Base-by-base conservation (phyloP, 2,888 invertebrate genomes). In the Polyommatus icarus region DNA sequence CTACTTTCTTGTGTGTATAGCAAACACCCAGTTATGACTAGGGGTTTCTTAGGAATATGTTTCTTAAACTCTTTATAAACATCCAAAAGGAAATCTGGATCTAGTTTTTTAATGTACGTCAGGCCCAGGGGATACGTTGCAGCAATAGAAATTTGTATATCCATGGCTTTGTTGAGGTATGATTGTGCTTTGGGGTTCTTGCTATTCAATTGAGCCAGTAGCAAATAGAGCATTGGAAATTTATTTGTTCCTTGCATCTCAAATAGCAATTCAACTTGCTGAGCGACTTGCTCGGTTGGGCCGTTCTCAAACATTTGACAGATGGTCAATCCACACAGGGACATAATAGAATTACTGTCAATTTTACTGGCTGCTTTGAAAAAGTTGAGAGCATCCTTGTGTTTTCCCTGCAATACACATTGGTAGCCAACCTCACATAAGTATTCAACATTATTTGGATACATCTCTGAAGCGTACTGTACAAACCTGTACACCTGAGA, bases 361-460 rank as follows among this genome's bases (percentile, higher is more conserved):
- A 97, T 93, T 89, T 97, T 97, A 76, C 97, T 96, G 0, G 98
- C 97, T 76, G 96, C 96, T 83, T 96, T 96, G 87, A 97, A 98
- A 85, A 96, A 96, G 83, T 96, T 95, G 36, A 96, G 93, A 0
- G 98, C 98, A 82, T 99, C 98, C 84, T 96, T 96, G 20, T 95
- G 91, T 84, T 97, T 97, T 0, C 96, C 96, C 87, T 96, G 95
- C 76, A 98, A 90, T 46, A 97, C 91, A 82, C 96, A 96, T 84
- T 98, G 96, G 87, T 97, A 96, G 0, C 98, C 99, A 67, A 98
- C 94, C 88, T 98, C 98, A 76, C 97, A 96, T 84, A 98, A 94
- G 84, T 96, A 96, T 72, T 96, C 96, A 0, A 96, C 95, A 91
- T 95, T 96, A 75, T 95, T 95, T 1, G 96, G 91, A 82, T 96